Percentiles rank a stretch among this genome's conserved stretches.
phyloP scores from a whole-genome alignment of 2,888 invertebrate species.

The Uropetala carovei region DNA sequence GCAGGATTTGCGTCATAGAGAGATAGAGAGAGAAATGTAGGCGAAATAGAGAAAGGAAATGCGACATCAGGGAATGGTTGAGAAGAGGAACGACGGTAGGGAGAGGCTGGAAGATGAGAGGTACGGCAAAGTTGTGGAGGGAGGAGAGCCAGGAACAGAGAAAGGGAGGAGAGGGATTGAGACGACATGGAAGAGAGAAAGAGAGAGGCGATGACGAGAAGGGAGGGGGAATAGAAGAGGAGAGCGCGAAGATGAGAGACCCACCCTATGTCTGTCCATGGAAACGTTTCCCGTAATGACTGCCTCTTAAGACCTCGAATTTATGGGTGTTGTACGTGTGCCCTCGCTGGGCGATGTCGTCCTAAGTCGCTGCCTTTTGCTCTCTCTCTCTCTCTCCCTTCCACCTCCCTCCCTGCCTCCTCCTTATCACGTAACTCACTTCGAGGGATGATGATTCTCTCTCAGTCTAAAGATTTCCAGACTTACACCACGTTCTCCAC shows the following conservation, averaged over 20 bases:
- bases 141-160: not conserved
- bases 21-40: not conserved
- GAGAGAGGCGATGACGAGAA: not conserved
- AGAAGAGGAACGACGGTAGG: no score
- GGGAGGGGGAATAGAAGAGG: not conserved
- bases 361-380: not conserved
- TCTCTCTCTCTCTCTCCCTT: not conserved
- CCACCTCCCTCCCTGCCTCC: not conserved
- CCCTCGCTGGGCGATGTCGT: not conserved
- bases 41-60: not conserved
- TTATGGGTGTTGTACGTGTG: not conserved
- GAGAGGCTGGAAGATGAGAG: not conserved
- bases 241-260: not conserved
- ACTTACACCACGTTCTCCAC: not conserved
- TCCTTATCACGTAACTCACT: not conserved
- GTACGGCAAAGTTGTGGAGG: not conserved
- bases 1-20: no score
- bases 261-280: not conserved
- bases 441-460: not conserved
- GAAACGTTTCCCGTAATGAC: conserved; percentile 45
- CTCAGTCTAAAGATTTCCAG: not conserved
- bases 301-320: conserved; percentile 37
- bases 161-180: not conserved
- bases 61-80: not conserved
- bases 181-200: not conserved